Evolutionary conservation across 2,888 invertebrate species (phyloP), one percentile per base, ranked within the genome.

Genomic region (Gasteruption jaculator): DNA sequence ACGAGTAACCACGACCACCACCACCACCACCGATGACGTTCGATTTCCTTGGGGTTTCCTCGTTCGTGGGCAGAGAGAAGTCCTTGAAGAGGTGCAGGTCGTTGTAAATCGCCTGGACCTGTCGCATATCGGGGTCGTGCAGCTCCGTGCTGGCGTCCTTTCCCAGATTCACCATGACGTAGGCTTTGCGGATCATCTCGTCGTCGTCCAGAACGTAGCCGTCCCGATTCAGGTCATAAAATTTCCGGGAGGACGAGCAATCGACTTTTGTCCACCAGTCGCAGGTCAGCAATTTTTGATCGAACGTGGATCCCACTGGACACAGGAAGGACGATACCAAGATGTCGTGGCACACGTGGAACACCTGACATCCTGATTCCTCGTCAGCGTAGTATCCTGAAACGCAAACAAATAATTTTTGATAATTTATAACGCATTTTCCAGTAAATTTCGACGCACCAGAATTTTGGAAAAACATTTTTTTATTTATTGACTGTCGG

Each of bases 201-300:
- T 76, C 74, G 10, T 77, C 77, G 18, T 57, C 59, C 30, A 57
- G 58, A 15, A 50, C 39, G 14, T 65, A 65, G 47, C 74, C 73
- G 26, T 75, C 71, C 2, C 59, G 57, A 29, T 74, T 75, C 44
- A 72, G 72, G 18, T 59, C 51, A 45, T 71, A 74, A 47, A 73
- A 72, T 42, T 72, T 66, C 42, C 70, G 66, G 3, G 77, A 73
- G 19, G 72, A 61, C 22, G 73, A 68, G 52, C 82, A 82, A 49
- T 80, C 74, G 0, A 82, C 82, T 53, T 80, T 79, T 71, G 76
- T 79, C 82, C 82, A 82, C 82, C 82, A 82, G 55, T 81, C 81
- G 53, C 82, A 82, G 2, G 81, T 81, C 43, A 80, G 73, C 3
- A 81, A 74, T 34, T 77, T 78, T 66, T 83, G 83, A 54, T 81